phyloP scores from a whole-genome alignment of 1,140 invertebrate species.

The Agraylea sexmaculata region DNA sequence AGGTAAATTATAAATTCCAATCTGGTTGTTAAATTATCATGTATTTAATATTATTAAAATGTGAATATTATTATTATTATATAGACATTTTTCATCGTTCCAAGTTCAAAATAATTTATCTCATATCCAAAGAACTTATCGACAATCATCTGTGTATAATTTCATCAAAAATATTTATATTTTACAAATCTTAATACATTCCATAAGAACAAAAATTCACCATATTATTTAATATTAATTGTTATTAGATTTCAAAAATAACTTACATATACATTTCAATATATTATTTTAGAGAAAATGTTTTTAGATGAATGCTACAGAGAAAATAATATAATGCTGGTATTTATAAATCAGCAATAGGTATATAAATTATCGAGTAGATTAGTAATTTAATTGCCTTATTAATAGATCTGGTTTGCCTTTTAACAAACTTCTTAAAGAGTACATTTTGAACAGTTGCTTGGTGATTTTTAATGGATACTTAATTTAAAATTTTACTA shows the following conservation, averaged over 20 bases:
- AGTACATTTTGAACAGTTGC: too few species aligned
- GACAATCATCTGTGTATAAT: neutral
- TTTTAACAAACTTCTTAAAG: too few species aligned
- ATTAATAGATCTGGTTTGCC: too few species aligned
- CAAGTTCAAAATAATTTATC: conserved; percentile 6
- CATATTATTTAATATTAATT: conserved; percentile 5
- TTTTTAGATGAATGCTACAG: neutral
- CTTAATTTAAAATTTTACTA: too few species aligned
- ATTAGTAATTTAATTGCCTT: neutral
- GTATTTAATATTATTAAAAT: conserved; percentile 10
- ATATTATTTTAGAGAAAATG: conserved; percentile 2
- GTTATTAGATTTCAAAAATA: conserved; percentile 1
- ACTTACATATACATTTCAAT: conserved; percentile 11
- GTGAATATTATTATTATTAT: conserved; percentile 9
- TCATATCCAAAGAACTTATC: conserved; percentile 2
- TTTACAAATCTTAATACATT: conserved; percentile 1
- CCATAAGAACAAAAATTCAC: conserved; percentile 2
- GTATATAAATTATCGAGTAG: conserved; percentile 2
- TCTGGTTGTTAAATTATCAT: conserved; percentile 7
- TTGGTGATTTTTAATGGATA: too few species aligned
- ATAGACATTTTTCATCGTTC: conserved; percentile 9
- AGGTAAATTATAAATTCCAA: neutral
- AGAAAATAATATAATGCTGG: conserved; percentile 1
- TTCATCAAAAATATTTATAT: neutral
- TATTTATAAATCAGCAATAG: conserved; percentile 10